phyloP scores from a whole-genome alignment of 2,888 invertebrate species.

The Andrena chrysosceles region DNA sequence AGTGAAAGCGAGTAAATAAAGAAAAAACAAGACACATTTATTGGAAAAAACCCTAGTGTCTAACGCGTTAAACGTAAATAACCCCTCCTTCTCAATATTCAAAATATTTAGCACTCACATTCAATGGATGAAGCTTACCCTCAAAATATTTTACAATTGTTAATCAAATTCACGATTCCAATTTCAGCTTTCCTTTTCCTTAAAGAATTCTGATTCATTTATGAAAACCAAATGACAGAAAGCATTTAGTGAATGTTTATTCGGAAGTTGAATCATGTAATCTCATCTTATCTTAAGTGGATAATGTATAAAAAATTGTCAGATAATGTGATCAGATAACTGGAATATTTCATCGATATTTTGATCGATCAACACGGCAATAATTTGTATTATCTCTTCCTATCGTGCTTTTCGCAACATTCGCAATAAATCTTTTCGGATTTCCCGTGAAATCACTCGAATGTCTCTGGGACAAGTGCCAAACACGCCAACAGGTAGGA shows the following conservation, averaged over 20 bases:
- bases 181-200: background rate
- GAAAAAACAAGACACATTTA: no score
- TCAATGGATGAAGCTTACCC: no score
- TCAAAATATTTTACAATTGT: background rate
- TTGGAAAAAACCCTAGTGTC: no score
- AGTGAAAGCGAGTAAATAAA: no score
- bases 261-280: constrained; percentile 14
- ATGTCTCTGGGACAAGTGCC: background rate
- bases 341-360: constrained; percentile 22
- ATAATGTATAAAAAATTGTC: constrained; percentile 18
- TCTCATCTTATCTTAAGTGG: constrained; percentile 10
- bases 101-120: no score
- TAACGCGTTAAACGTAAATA: no score
- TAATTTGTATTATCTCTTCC: background rate
- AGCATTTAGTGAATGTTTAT: background rate
- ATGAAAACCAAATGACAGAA: background rate
- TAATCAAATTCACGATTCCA: background rate
- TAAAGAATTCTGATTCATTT: background rate
- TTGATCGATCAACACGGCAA: background rate
- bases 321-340: constrained; percentile 28
- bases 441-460: background rate
- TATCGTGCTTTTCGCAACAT: constrained; percentile 12
- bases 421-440: background rate
- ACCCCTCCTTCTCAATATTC: no score
- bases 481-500: background rate